Evolutionary conservation across 1,140 invertebrate species (phyloP), one percentile per base, ranked within the genome.

Genomic region (Forficula auricularia): DNA sequence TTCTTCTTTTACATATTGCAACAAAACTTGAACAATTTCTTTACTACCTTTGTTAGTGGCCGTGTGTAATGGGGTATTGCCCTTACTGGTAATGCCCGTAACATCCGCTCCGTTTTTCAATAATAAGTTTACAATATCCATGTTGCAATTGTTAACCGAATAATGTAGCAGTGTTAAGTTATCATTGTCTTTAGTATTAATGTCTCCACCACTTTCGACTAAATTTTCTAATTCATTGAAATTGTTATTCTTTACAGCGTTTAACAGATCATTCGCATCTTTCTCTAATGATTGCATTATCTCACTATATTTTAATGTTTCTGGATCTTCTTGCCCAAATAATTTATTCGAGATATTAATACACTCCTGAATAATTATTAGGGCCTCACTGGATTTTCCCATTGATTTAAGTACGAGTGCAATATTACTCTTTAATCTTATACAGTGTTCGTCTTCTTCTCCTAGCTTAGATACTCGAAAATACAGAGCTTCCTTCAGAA

Each of bases 141-240:
- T 4, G 35, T 49, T 22, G 4, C 47, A 46, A n/a, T 37, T 40
- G 7, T 46, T 12, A 2, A 48, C 45, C 19, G 52, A 46, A 9
- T 49, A 38, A 40, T 54, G 52, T 13, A 55, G 42, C 8, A 52
- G 47, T 6, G 55, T 50, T 14, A 42, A 44, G 19, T 47, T 41
- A 14, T 43, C 41, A n/a, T 42, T 45, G 27, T 45, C 36, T 1
- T 18, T 19, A 19, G 38, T 35, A 48, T 54, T 43, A 20, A 18
- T 20, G 2, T 44, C 18, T 27, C 48, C 52, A 15, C 50, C 49
- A 38, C 43, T 37, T 13, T 48, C 20, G 19, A 57, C 19, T 2
- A 58, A 19, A 18, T 9, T 43, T 22, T 46, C 32, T 19, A 54
- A 15, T 38, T 41, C 43, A 18, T 50, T 18, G n/a, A 40, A 13